These are phyloP conservation scores for Borostomias antarcticus DNA, from an alignment of 2,797 vertebrate species.

Conservation along the genomic window DNA sequence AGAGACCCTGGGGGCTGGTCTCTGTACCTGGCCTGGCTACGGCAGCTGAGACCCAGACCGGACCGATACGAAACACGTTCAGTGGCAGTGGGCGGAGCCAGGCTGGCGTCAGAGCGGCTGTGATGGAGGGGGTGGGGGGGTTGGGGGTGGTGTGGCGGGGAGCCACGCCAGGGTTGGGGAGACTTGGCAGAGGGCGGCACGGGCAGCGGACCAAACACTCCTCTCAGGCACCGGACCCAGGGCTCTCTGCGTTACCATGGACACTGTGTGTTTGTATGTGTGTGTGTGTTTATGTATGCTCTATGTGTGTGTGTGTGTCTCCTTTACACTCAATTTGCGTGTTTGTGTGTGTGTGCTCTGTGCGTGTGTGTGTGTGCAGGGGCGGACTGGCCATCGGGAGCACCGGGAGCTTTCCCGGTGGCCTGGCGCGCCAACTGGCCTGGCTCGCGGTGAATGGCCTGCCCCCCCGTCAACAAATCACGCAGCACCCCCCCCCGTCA, in stretches of 20 bases:
- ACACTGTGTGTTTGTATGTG: background rate
- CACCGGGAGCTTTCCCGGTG: too few relatives aligned
- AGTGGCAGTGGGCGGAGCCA: constrained; percentile 54
- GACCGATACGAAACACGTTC: constrained; percentile 54
- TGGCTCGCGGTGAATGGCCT: too few relatives aligned
- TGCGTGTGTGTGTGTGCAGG: background rate
- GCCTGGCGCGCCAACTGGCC: too few relatives aligned
- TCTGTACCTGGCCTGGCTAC: constrained; percentile 45
- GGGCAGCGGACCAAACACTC: constrained; percentile 36
- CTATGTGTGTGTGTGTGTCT: constrained; percentile 6
- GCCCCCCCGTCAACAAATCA: too few relatives aligned
- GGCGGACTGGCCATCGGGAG: too few relatives aligned
- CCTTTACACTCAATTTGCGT: too few relatives aligned
- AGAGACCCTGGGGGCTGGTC: constrained; percentile 47
- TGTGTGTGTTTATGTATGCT: background rate
- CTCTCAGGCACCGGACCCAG: background rate
- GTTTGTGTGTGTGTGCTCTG: constrained; percentile 21
- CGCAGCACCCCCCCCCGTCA: too few relatives aligned
- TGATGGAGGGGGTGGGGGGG: constrained; percentile 47
- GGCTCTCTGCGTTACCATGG: background rate
- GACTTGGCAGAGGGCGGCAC: constrained; percentile 54
- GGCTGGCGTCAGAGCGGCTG: constrained; percentile 57
- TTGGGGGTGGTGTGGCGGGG: constrained; percentile 52
- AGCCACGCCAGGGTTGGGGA: constrained; percentile 56
- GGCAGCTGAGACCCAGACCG: constrained; percentile 54